Percentiles rank a stretch among this genome's conserved stretches.
These are phyloP conservation scores for Heterodera carotae DNA, from an alignment of 1,140 invertebrate genomes.

Conservation along the genomic window DNA sequence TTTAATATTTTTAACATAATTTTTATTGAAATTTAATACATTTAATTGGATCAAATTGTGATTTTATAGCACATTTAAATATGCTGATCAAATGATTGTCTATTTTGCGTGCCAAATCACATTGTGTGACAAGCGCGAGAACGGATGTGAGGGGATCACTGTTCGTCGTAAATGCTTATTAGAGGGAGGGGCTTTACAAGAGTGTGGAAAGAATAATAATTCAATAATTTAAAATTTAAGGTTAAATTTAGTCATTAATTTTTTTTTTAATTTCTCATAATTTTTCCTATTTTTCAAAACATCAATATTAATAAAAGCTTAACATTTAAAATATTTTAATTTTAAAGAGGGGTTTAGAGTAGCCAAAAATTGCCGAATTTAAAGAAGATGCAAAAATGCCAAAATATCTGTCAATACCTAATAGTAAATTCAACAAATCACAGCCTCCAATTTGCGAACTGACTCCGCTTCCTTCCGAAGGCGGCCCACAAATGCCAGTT, in stretches of 20 bases:
- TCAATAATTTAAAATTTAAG: background rate
- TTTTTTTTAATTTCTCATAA: conserved; percentile 19
- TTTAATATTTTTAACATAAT: no score
- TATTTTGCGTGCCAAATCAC: conserved; percentile 55
- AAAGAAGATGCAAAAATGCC: no score
- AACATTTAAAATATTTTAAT: no score
- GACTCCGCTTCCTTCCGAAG: conserved; percentile 32
- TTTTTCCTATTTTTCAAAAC: no score
- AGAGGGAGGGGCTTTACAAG: no score
- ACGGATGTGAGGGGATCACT: conserved; percentile 57
- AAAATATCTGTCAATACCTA: no score
- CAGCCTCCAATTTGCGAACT: conserved; percentile 34
- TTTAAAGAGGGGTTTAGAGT: no score
- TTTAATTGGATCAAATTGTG: background rate
- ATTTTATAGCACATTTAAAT: conserved; percentile 46
- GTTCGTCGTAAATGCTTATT: no score
- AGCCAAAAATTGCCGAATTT: no score
- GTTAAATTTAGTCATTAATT: no score
- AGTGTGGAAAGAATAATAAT: background rate
- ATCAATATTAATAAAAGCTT: no score
- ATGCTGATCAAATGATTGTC: conserved; percentile 58
- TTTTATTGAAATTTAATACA: background rate
- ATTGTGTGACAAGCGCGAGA: conserved; percentile 45
- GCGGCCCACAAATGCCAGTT: conserved; percentile 33
- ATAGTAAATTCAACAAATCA: background rate